A percentile compares a stretch with the other conserved stretches of the same genome.
Conservation (phyloP, 2,797 vertebrate species). For the Delichon dasypus region DNA sequence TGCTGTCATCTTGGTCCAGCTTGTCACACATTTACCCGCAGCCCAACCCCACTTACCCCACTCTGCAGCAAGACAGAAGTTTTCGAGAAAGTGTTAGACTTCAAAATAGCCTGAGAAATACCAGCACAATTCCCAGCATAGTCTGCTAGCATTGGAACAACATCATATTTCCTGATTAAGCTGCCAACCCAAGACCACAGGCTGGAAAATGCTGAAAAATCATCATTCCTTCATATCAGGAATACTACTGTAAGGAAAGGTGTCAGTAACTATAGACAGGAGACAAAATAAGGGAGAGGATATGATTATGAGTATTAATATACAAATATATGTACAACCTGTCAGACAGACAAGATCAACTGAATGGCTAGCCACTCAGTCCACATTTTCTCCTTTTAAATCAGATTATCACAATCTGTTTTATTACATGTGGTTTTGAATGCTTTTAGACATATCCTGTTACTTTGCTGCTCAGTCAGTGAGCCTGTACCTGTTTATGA, state of each 20-base stretch:
- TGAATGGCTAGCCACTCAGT: background rate
- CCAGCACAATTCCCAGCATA: accelerated
- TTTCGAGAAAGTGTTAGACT: background rate
- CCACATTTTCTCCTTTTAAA: background rate
- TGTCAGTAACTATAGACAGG: background rate
- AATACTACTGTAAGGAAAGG: background rate
- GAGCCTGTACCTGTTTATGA: background rate
- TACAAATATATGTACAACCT: background rate
- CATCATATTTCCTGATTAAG: background rate
- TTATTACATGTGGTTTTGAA: background rate
- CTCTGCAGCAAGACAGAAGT: background rate
- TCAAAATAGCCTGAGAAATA: background rate
- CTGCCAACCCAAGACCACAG: background rate
- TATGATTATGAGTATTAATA: background rate
- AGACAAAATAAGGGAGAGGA: background rate
- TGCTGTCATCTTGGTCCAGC: background rate
- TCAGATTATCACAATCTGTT: background rate
- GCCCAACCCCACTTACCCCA: too few relatives aligned
- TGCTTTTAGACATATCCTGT: background rate
- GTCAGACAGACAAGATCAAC: background rate
- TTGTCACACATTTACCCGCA: background rate
- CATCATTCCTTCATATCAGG: background rate
- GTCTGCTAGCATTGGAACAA: background rate
- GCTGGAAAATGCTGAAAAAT: constrained; percentile 1
- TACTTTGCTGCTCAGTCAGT: background rate